Conservation (phyloP, 2,113 vertebrate genomes). For the Hypocryptadius cinnamomeus region DNA sequence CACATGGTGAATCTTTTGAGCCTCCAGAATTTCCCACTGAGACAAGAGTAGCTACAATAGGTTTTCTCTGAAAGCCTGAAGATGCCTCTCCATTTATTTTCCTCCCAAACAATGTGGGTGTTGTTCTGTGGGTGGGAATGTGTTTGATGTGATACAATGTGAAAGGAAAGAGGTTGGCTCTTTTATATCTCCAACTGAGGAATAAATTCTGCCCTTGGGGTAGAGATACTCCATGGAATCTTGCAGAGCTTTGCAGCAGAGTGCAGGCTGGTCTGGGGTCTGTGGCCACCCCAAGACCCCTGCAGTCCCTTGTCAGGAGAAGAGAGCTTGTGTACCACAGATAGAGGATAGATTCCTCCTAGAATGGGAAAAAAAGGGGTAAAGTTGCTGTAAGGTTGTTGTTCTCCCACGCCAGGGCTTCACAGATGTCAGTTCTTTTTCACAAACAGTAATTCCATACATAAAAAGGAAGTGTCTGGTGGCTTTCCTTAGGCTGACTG, state of each 20-base stretch:
- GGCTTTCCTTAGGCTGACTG: neutral
- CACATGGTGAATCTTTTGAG: neutral
- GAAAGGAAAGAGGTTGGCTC: neutral
- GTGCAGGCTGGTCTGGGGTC: neutral
- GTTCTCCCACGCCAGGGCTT: neutral
- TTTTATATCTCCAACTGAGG: neutral
- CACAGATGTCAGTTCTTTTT: neutral
- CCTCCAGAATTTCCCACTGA: neutral
- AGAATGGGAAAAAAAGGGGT: neutral
- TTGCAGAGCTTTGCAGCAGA: neutral
- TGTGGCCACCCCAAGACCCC: neutral
- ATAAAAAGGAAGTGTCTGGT: neutral
- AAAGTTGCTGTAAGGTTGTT: neutral
- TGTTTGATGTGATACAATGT: neutral
- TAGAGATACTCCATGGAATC: neutral
- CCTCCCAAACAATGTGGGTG: slow-evolving; percentile 13
- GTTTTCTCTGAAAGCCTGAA: neutral
- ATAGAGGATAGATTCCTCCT: neutral
- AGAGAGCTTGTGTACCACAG: accelerated
- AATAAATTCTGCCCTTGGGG: neutral
- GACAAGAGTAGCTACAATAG: neutral
- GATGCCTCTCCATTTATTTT: neutral
- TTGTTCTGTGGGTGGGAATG: neutral
- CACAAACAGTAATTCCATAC: neutral
- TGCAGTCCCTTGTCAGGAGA: neutral